These are phyloP conservation scores for Terrapene triunguis DNA, from an alignment of 2,113 vertebrate species.

Conservation along the genomic window DNA sequence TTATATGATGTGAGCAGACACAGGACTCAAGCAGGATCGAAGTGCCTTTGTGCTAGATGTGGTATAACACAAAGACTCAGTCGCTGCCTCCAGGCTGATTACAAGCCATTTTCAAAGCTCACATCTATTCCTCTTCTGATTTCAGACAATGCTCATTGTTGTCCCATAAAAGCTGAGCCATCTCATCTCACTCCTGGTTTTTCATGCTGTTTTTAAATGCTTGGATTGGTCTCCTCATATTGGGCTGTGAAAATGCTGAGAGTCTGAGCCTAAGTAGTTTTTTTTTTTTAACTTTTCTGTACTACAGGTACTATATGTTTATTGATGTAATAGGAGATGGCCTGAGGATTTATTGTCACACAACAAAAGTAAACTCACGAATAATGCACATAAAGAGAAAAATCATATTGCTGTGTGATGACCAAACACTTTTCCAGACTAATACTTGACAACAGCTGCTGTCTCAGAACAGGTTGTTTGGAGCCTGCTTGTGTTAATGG, in stretches of 20 bases:
- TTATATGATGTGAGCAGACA: not conserved
- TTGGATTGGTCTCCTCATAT: not conserved
- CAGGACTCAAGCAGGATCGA: too few species aligned
- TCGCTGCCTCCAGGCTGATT: not conserved
- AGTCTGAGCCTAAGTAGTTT: not conserved
- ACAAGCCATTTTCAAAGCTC: not conserved
- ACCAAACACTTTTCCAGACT: not conserved
- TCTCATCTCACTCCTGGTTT: not conserved
- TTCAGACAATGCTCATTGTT: not conserved
- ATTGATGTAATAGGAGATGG: not conserved
- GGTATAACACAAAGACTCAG: not conserved
- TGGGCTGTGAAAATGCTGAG: not conserved
- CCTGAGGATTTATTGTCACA: rapidly evolving
- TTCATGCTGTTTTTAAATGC: not conserved
- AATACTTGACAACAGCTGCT: constrained; percentile 33
- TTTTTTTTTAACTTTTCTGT: too few species aligned
- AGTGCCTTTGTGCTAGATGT: not conserved
- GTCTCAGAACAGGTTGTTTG: not conserved
- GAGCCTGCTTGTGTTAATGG: constrained; percentile 30
- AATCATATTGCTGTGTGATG: not conserved
- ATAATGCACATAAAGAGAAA: not conserved
- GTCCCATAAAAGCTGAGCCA: not conserved
- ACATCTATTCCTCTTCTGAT: not conserved
- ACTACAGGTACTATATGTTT: rapidly evolving
- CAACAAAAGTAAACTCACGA: not conserved